These are phyloP conservation scores for Takifugu rubripes DNA, from an alignment of 2,797 vertebrate genomes.

Conservation along the genomic window DNA sequence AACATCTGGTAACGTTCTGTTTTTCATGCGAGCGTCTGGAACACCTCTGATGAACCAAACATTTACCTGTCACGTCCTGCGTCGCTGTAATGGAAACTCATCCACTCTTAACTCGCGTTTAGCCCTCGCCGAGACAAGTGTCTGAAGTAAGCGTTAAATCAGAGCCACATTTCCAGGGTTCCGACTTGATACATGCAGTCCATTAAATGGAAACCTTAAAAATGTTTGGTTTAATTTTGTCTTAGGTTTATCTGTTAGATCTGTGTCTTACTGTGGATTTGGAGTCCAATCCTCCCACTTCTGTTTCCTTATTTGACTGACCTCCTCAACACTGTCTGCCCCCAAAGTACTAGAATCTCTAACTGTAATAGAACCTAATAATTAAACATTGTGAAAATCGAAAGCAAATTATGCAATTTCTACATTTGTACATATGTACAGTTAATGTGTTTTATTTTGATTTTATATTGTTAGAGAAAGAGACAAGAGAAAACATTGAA, in stretches of 20 bases:
- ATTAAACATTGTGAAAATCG: conserved; percentile 71
- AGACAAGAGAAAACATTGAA: conserved; percentile 66
- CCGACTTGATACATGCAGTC: conserved; percentile 34
- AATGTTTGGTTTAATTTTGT: conserved; percentile 38
- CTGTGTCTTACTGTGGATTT: conserved; percentile 60
- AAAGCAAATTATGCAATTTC: conserved; percentile 87
- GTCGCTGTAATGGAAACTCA: conserved; percentile 24
- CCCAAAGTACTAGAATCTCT: conserved; percentile 74
- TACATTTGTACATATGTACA: conserved; percentile 88
- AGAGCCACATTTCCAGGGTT: conserved; percentile 22
- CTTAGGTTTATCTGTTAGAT: conserved; percentile 50
- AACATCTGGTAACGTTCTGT: conserved; percentile 2
- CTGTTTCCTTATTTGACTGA: conserved; percentile 54
- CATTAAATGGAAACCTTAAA: conserved; percentile 34
- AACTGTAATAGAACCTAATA: conserved; percentile 60
- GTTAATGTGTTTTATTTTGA: conserved; percentile 87
- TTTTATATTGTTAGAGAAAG: conserved; percentile 78
- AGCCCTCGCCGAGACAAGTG: conserved; percentile 5
- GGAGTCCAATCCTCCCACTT: conserved; percentile 52
- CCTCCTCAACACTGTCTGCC: conserved; percentile 62
- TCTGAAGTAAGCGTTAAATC: conserved; percentile 8
- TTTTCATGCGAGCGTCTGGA: conserved; percentile 12
- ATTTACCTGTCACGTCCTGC: conserved; percentile 23
- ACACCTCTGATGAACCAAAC: neutral
- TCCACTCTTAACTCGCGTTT: conserved; percentile 2